Evolutionary conservation across 2,113 vertebrate species (phyloP).

Genomic region (Ailurus styani): DNA sequence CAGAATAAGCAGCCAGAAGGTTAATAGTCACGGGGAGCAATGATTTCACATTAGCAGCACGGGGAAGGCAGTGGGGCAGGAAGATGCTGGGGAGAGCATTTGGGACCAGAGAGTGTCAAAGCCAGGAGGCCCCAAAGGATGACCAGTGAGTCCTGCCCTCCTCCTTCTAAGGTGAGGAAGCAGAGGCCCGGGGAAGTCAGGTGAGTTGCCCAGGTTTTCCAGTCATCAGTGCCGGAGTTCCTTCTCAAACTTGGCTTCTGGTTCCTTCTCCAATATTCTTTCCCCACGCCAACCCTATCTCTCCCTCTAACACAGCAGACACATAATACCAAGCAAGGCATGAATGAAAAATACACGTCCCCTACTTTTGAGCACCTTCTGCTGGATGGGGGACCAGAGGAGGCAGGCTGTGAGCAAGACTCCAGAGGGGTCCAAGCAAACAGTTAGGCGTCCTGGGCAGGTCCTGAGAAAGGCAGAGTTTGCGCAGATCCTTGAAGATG

Average conservation of each 20-base stretch:
- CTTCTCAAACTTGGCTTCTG: neutral
- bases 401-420: neutral
- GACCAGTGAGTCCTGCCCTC: neutral
- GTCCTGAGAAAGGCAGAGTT: neutral
- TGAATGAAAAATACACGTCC: neutral
- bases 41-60: neutral
- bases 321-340: fast-evolving
- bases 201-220: neutral
- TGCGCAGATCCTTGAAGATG: neutral
- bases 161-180: neutral
- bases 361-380: neutral
- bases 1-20: neutral
- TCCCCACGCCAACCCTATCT: fast-evolving
- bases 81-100: neutral
- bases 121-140: neutral
- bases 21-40: too few relatives aligned
- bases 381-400: neutral
- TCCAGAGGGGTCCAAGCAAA: neutral
- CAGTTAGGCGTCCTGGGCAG: fast-evolving
- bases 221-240: too few relatives aligned
- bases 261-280: neutral
- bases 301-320: neutral
- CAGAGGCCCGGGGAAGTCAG: neutral
- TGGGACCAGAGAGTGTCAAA: neutral
- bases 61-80: neutral